Conservation (phyloP, 2,888 invertebrate species). For the Panzeria rudis region DNA sequence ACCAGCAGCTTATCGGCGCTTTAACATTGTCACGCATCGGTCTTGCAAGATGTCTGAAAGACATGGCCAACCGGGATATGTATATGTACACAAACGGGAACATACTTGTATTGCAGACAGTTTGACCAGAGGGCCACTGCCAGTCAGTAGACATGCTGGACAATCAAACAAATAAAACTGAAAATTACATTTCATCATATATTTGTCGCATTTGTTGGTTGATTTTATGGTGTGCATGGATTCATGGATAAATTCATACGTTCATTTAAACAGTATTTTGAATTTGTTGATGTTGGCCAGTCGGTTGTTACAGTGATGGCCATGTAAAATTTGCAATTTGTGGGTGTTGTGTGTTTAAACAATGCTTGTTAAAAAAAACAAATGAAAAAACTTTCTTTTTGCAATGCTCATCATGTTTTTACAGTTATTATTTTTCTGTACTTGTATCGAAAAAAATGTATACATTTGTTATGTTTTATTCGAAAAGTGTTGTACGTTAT, state of each 20-base stretch:
- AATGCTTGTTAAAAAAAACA: slow-evolving; percentile 27
- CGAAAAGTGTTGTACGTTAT: slow-evolving; percentile 8
- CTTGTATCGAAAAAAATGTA: slow-evolving; percentile 35
- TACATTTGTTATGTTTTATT: slow-evolving; percentile 40
- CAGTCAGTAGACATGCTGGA: slow-evolving; percentile 52
- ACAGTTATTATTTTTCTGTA: slow-evolving; percentile 50
- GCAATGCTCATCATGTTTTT: slow-evolving; percentile 56
- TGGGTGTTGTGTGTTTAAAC: slow-evolving; percentile 68
- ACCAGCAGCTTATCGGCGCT: no score
- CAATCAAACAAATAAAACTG: slow-evolving; percentile 61
- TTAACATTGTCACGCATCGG: no score
- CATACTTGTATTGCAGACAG: slow-evolving; percentile 50
- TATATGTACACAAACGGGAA: not conserved
- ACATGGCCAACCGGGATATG: no score
- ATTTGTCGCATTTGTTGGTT: slow-evolving; percentile 66
- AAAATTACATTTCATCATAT: slow-evolving; percentile 62
- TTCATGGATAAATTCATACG: slow-evolving; percentile 59
- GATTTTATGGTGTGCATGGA: slow-evolving; percentile 68
- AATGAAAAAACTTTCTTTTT: slow-evolving; percentile 3
- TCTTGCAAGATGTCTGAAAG: no score
- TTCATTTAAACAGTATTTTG: slow-evolving; percentile 57
- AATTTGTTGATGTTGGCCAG: slow-evolving; percentile 61
- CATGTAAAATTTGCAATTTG: slow-evolving; percentile 71
- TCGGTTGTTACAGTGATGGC: slow-evolving; percentile 64
- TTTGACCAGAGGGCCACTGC: slow-evolving; percentile 55